Base-by-base conservation (phyloP, 2,797 vertebrate genomes). In the Scolopax rusticola region DNA sequence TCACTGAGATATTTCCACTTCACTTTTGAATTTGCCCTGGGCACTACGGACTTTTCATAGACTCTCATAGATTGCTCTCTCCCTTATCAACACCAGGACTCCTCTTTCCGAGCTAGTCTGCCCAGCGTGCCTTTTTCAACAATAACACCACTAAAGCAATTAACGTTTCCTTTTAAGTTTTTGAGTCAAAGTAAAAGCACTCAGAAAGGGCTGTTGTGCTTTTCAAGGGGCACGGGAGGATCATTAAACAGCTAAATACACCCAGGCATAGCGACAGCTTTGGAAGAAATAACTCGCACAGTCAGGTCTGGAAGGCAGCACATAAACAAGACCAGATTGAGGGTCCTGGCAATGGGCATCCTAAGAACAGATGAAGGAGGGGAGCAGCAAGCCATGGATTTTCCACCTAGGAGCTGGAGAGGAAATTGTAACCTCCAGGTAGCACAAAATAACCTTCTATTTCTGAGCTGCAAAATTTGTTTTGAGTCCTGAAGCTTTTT, bases 121-220 rank as follows among this genome's bases (percentile, higher is more conserved):
- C 64, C 48, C 12, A 0, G 67, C 12, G 4, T 69, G 83, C 75
- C 56, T 93, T 87, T 65, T 85, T 47, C 56, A 59, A 87, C 71
- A 95, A n/a, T 28, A 85, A 69, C 59, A 63, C 60, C 87, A 69
- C 69, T 85, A 90, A 96, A 95, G 89, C 68, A 97, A 95, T 95
- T 96, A 97, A 94, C 77, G 71, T 90, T 87, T 94, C 50, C 56
- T 90, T 91, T 91, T 48, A 84, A 93, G 77, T 84, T 94, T 94
- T 51, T 28, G 60, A 94, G 70, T 82, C 59, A 87, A 95, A 81
- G 96, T 85, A 92, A 93, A 97, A 96, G 64, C 86, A 89, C 56
- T 93, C 70, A 89, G 53, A 74, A 93, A 75, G 81, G 71, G 40
- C 57, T 59, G 77, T 73, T 96, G 91, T 91, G 69, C 82, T 93